Percentiles rank a stretch among this genome's conserved stretches.
Conservation (phyloP, 2,797 vertebrate species). For the Mormyrus hasselquistii region DNA sequence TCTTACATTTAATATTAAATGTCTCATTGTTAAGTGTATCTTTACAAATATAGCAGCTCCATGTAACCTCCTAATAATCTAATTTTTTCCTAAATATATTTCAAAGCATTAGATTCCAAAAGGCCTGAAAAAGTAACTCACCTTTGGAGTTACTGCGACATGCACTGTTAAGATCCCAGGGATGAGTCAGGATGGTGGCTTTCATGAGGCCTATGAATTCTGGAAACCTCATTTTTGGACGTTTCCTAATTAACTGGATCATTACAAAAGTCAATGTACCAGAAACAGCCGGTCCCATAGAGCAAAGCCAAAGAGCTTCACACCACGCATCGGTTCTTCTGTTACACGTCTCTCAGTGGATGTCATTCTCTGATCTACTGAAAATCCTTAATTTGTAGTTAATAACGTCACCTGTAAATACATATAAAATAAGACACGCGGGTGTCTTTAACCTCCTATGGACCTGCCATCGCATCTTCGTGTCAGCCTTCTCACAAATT, state of each 20-base stretch:
- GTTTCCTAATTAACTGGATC: background rate
- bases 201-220: background rate
- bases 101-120: background rate
- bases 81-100: background rate
- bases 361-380: background rate
- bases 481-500: background rate
- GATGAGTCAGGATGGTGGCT: background rate
- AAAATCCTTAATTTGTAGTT: background rate
- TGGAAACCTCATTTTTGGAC: background rate
- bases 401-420: background rate
- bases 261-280: background rate
- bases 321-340: background rate
- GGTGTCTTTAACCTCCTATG: background rate
- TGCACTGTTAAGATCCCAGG: background rate
- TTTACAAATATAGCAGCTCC: background rate
- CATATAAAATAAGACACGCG: background rate
- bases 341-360: background rate
- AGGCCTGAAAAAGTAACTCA: background rate
- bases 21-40: background rate
- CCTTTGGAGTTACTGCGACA: background rate
- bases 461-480: background rate
- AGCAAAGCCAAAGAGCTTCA: background rate
- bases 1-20: background rate
- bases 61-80: background rate
- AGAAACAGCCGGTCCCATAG: background rate